These are phyloP conservation scores for Babyrousa celebensis DNA, from an alignment of 2,797 vertebrate genomes.

Conservation along the genomic window DNA sequence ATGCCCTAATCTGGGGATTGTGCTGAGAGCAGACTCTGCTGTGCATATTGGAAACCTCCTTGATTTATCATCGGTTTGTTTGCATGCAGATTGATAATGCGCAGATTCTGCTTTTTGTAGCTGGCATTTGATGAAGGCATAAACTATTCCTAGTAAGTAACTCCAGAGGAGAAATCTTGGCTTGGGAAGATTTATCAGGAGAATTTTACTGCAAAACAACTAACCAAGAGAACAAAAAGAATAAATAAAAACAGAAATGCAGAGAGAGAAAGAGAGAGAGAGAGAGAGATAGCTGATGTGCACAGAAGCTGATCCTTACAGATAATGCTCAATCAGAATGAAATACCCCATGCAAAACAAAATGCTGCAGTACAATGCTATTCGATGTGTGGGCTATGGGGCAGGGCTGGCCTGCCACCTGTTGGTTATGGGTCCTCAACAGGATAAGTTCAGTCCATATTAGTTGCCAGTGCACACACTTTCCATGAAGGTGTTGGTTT, in stretches of 20 bases:
- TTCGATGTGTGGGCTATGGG: neutral
- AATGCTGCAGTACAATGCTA: fast-evolving
- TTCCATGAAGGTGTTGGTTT: neutral
- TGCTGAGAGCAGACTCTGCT: neutral
- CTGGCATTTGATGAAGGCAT: slow-evolving; percentile 40
- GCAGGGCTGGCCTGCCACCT: neutral
- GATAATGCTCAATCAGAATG: neutral
- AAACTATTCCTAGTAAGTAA: neutral
- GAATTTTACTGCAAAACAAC: slow-evolving; percentile 39
- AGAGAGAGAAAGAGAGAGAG: neutral
- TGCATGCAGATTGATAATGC: neutral
- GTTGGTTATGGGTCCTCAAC: neutral
- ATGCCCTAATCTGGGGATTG: neutral
- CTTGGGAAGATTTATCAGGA: neutral
- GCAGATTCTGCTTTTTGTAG: neutral
- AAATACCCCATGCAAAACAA: neutral
- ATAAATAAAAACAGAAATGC: neutral
- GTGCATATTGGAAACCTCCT: neutral
- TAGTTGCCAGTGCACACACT: neutral
- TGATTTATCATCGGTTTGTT: slow-evolving; percentile 47
- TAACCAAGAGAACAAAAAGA: neutral
- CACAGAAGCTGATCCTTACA: neutral
- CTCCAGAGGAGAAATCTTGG: slow-evolving; percentile 15
- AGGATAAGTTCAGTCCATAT: neutral
- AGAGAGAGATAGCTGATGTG: neutral